A percentile compares a stretch with the other conserved stretches of the same genome.
Conservation (phyloP, 1,140 invertebrate genomes). For the Phenacoccus solenopsis region DNA sequence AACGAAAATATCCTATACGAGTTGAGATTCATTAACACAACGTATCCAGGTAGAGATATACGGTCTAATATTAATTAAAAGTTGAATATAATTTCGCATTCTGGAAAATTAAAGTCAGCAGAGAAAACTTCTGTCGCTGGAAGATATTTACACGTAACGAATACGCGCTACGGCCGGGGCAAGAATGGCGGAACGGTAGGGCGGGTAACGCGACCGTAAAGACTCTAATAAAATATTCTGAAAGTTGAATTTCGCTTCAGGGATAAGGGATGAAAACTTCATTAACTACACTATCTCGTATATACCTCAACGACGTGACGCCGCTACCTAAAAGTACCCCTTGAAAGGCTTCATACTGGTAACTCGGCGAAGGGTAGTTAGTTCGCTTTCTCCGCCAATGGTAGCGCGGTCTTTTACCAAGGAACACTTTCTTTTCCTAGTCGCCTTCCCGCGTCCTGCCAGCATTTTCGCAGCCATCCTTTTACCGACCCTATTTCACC, state of each 20-base stretch:
- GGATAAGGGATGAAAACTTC: background rate
- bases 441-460: background rate
- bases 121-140: background rate
- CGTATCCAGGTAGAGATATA: too few species aligned
- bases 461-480: background rate
- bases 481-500: background rate
- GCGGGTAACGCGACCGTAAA: too few species aligned
- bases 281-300: background rate
- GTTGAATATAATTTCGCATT: background rate
- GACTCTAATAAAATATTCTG: background rate
- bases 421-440: conserved; percentile 1
- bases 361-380: background rate
- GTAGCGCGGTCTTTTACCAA: background rate
- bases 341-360: background rate
- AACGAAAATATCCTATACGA: too few species aligned
- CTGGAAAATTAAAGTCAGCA: background rate
- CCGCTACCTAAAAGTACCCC: background rate
- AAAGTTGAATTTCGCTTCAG: background rate
- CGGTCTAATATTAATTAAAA: background rate
- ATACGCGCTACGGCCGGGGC: background rate
- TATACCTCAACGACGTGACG: background rate
- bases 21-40: background rate
- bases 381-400: background rate
- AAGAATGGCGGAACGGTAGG: background rate
- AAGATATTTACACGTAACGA: too few species aligned